Percentiles rank a stretch among this genome's conserved stretches.
Conservation (phyloP, 2,797 vertebrate genomes). For the Babyrousa celebensis region DNA sequence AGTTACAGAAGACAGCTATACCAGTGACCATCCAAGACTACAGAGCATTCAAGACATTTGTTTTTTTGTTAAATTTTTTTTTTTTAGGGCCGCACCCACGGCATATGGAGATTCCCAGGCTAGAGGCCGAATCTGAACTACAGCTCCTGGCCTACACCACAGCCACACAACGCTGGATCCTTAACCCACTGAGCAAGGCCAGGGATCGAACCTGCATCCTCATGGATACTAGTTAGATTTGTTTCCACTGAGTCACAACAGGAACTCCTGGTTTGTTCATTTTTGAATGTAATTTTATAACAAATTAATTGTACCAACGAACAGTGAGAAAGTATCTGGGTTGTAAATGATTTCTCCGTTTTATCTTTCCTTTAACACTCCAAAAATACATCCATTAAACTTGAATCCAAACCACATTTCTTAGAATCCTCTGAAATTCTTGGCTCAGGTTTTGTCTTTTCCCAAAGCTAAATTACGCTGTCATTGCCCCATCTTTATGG, state of each 20-base stretch:
- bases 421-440: conserved; percentile 71
- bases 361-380: conserved; percentile 43
- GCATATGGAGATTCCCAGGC: too few species aligned
- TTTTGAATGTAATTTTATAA: conserved; percentile 31
- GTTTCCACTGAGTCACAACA: too few species aligned
- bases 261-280: neutral
- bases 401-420: conserved; percentile 62
- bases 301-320: conserved; percentile 18
- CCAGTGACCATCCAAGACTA: neutral
- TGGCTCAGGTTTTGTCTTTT: conserved; percentile 50
- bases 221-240: too few species aligned
- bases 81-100: too few species aligned
- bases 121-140: too few species aligned
- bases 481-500: conserved; percentile 39
- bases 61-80: neutral
- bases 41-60: neutral
- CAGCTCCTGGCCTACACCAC: too few species aligned
- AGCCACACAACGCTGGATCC: too few species aligned
- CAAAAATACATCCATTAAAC: neutral
- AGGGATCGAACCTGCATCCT: too few species aligned
- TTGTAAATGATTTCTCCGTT: conserved; percentile 63
- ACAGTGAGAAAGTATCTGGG: neutral
- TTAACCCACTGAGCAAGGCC: too few species aligned
- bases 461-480: conserved; percentile 15
- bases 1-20: neutral